Evolutionary conservation across 53 echinoderm and acorn worm genomes (phyloP), one percentile per base, ranked within the genome.

Genomic region (Patiria pectinifera): DNA sequence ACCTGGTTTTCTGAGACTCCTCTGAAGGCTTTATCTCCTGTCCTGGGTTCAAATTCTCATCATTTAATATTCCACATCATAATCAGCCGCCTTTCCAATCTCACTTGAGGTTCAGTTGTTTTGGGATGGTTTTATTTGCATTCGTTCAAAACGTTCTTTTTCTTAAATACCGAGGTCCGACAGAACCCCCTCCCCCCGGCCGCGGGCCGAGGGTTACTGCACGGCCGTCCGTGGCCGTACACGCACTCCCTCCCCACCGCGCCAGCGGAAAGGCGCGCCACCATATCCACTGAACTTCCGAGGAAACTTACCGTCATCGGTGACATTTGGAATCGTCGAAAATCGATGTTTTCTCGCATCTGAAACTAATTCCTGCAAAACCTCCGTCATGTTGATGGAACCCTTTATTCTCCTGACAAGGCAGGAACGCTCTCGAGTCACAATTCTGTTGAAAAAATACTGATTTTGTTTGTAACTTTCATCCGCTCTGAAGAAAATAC

Each of bases 241-340:
- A 35, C 35, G 35, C 35, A 35, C 35, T 35, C 35, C 35, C 35
- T 35, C 35, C 35, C 35, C 35, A 35, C 35, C 35, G 35, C 35
- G 53, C 53, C 53, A 2, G 53, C 53, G 5, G 53, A 22, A 10
- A 18, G n/a, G 74, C 24, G n/a, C 74, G 74, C 22, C 10, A 22
- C 74, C 15, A 53, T 8, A 53, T 5, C 53, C 53, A 8, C 35
- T 35, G 35, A 35, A 53, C 53, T 8, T 53, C 53, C 24, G 74
- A 23, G 12, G n/a, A 60, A 13, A 91, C 97, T 92, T 91, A 98
- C 98, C 98, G 23, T 96, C 98, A 58, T 98, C 98, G 3, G 96
- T 94, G 76, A 98, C 91, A 87, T 96, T 98, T 62, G 98, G 98
- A 85, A 98, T 98, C n/a, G 98, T 93, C 71, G 98, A 98, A 92